Base-by-base conservation (phyloP, 2,888 invertebrate species). In the Mesochorus sp. region DNA sequence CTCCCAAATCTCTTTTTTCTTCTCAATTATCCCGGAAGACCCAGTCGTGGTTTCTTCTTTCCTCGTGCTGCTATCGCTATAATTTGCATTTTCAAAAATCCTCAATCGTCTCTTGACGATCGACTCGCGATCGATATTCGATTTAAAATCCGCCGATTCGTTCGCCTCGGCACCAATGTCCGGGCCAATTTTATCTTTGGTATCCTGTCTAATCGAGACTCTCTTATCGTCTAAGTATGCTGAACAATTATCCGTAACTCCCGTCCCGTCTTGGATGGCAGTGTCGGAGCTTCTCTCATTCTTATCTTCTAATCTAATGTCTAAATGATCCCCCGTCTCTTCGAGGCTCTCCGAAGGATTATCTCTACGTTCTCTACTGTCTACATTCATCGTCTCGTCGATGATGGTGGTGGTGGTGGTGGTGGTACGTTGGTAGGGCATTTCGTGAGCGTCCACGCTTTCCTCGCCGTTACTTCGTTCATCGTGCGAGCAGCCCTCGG, bases 51-150 rank as follows among this genome's bases (percentile, higher is more conserved):
- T 0, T 42, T 21, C 1, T 8, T 49, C 6, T 8, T 5, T 19
- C 34, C 10, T 59, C 61, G n/a, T 42, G 64, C 59, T 28, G 64
- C 28, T 21, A 6, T 12, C 5, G n/a, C n/a, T n/a, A n/a, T n/a
- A n/a, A n/a, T 4, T 26, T 4, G 66, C 59, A 44, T 64, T 68
- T 76, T 89, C 88, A 71, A 89, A 90, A 75, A 88, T 83, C 68
- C 76, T 86, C 31, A 87, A 83, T 74, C 88, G 84, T 78, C 82
- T 81, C 78, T 87, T 88, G 24, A 89, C 88, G 75, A 89, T 82
- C 53, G 90, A 88, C 66, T 79, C 53, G 64, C 47, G 55, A 14
- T 28, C 34, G 39, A n/a, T n/a, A n/a, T n/a, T 73, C 53, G n/a
- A 17, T 14, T 8, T 26, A 3, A 3, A 12, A 19, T 79, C 49